These are phyloP conservation scores for Eristalinus aeneus DNA, from an alignment of 2,888 invertebrate species.

Conservation along the genomic window DNA sequence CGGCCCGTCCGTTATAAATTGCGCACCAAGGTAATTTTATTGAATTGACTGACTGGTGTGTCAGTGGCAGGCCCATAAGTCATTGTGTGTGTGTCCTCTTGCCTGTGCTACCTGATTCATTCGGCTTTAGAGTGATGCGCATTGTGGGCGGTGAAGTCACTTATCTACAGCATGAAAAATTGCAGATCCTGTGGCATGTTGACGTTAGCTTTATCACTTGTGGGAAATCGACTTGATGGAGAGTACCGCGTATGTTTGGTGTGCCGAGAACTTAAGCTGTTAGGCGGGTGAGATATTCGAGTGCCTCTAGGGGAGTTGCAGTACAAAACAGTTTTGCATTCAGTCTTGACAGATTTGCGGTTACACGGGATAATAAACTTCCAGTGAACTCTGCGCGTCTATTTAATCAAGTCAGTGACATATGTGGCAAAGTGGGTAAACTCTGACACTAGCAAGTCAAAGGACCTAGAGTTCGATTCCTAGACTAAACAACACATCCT, in stretches of 20 bases:
- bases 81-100: neutral
- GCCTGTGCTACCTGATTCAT: slow-evolving; percentile 6
- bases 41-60: slow-evolving; percentile 13
- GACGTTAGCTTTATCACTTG: slow-evolving; percentile 9
- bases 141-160: neutral
- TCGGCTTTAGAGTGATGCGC: slow-evolving; percentile 20
- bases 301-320: too few species aligned
- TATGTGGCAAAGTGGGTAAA: too few species aligned
- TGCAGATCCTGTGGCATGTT: neutral
- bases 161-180: slow-evolving; percentile 15
- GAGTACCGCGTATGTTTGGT: neutral
- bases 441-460: too few species aligned
- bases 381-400: too few species aligned
- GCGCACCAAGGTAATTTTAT: slow-evolving; percentile 22
- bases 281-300: neutral
- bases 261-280: too few species aligned
- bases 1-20: slow-evolving; percentile 20
- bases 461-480: too few species aligned
- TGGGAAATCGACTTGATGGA: neutral
- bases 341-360: too few species aligned
- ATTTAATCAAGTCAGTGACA: too few species aligned
- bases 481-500: too few species aligned
- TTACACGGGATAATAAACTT: too few species aligned
- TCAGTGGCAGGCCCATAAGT: neutral
- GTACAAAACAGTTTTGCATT: too few species aligned